Evolutionary conservation across 92 coral and sea anemone species (phyloP), one percentile per base, ranked within the genome.

Genomic region (Paramuricea clavata): DNA sequence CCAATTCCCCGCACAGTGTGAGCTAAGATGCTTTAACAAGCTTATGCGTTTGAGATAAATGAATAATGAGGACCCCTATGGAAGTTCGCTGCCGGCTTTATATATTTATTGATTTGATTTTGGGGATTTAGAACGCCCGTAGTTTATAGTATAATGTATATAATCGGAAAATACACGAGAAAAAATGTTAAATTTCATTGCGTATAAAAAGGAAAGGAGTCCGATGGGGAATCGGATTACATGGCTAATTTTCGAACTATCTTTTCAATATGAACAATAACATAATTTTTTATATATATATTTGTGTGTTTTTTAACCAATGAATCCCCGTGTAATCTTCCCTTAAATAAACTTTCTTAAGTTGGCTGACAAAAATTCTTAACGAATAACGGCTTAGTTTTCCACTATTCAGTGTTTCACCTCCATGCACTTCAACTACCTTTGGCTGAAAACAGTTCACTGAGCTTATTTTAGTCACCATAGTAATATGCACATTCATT

Each of bases 21-120:
- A 36, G 52, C 50, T 41, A 54, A 72, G 56, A 22, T 39, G 56
- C 50, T 3, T 44, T 74, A 74, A 74, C 60, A 74, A 74, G 81
- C 81, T 74, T 74, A 42, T 6, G 33, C 33, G 21, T 74, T 74
- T 74, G 60, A 44, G 57, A 17, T 74, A 74, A 74, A 74, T 74
- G 25, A 31, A 49, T 47, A 74, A 50, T 74, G 32, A 27, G 60
- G 62, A 47, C 34, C 60, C 59, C 81, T 19, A 50, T 12, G 11
- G 61, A 28, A 9, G 43, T 69, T 5, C 35, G 54, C 56, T 39
- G 56, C 33, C 78, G 52, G 56, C 56, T 72, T 30, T 7, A 11
- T 49, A 49, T 12, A 74, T 30, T n/a, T 47, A 5, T 74, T 43
- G 22, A 74, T 13, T 12, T 31, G 16, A 13, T n/a, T 65, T 28